These are phyloP conservation scores for Leucophenga varia DNA, from an alignment of 1,140 invertebrate species.

Conservation along the genomic window DNA sequence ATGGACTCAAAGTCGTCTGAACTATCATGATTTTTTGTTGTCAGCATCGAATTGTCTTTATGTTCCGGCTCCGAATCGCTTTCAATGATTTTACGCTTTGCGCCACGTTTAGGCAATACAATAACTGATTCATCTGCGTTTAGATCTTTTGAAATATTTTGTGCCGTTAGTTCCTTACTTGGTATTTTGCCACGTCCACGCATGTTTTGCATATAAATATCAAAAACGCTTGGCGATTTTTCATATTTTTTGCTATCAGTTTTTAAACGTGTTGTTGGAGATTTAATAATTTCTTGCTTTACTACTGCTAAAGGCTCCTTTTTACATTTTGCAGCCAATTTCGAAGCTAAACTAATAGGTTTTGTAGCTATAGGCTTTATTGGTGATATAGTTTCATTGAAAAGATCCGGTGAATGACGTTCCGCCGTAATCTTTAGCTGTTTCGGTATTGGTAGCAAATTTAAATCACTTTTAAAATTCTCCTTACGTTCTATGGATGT, in stretches of 20 bases:
- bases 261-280: conserved; percentile 11
- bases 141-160: background rate
- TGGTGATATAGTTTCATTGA: conserved; percentile 28
- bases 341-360: conserved; percentile 26
- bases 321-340: conserved; percentile 26
- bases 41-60: conserved; percentile 4
- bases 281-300: background rate
- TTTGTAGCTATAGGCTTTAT: conserved; percentile 18
- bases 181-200: conserved; percentile 28
- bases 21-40: conserved; percentile 12
- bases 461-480: too few species aligned
- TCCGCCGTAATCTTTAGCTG: conserved; percentile 7
- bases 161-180: background rate
- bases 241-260: conserved; percentile 12
- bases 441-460: background rate
- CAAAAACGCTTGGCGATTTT: conserved; percentile 43
- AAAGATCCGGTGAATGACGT: conserved; percentile 31
- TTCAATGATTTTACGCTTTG: conserved; percentile 37
- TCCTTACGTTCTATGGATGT: too few species aligned
- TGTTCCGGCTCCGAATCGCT: conserved; percentile 26
- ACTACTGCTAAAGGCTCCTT: background rate
- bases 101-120: background rate
- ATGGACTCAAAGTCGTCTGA: conserved; percentile 22
- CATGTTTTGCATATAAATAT: conserved; percentile 34
- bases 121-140: background rate